Evolutionary conservation across 2,888 invertebrate species (phyloP), one percentile per base, ranked within the genome.

Genomic region (Amiota communis): DNA sequence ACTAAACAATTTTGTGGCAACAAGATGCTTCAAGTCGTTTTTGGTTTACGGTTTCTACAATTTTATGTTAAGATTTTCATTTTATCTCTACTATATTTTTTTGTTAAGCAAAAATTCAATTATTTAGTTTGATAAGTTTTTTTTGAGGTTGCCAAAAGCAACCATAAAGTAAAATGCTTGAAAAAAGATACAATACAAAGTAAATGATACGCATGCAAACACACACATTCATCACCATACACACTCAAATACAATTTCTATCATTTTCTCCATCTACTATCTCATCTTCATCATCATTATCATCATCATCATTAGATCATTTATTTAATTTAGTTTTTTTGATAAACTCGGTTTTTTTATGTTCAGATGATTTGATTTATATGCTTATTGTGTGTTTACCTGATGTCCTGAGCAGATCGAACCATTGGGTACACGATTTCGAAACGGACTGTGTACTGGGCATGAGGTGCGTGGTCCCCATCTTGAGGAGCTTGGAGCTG

Each of bases 321-420:
- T 36, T 36, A 36, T 36, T 36, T 36, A 4, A 36, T 36, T 36
- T 36, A 36, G 36, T 36, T 36, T 36, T 36, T 36, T 6, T 36
- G 36, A 36, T 0, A 36, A 36, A 36, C 36, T 36, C 36, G n/a
- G n/a, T n/a, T n/a, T 36, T 36, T 36, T 36, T 36, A 0, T 36
- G 2, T 36, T 36, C 36, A 36, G 36, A 6, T 36, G 36, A 6
- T 36, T 36, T 2, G 6, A 59, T 10, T 59, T 11, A 17, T 20
- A 59, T 11, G 20, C 59, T 20, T 17, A 59, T 11, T n/a, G 15
- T 17, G 11, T 9, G 11, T 59, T 89, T 89, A 90, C 90, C 90
- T 90, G 90, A 84, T 90, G 90, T 89, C 90, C 90, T 78, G 90
- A 90, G 82, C 90, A 90, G 79, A 90, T 88, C 72, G 89, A 89